phyloP scores from a whole-genome alignment of 2,113 vertebrate genomes.

The Myrmophylax atrothorax region DNA sequence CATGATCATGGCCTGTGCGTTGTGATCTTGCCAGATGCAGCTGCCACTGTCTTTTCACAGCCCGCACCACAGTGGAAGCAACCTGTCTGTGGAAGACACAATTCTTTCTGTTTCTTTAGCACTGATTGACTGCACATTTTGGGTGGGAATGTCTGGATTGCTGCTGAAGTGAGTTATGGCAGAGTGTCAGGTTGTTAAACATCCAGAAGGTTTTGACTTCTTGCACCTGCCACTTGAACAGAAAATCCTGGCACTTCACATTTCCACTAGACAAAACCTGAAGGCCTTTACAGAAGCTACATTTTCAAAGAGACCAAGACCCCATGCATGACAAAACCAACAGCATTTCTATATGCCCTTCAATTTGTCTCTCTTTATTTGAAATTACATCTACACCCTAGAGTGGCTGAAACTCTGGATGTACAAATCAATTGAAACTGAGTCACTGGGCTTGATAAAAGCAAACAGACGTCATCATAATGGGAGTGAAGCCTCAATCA shows the following conservation, averaged over 20 bases:
- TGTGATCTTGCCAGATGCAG: neutral
- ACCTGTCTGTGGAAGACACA: rapidly evolving
- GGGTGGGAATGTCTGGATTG: neutral
- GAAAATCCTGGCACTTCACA: neutral
- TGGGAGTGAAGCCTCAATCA: neutral
- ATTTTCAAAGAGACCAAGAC: neutral
- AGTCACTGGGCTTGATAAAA: slow-evolving; percentile 48
- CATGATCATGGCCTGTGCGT: neutral
- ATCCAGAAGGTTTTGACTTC: neutral
- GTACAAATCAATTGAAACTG: slow-evolving; percentile 29
- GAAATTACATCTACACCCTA: neutral
- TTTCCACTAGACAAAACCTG: neutral
- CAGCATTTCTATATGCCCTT: neutral
- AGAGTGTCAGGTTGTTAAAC: neutral
- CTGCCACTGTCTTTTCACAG: neutral
- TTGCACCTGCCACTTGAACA: neutral
- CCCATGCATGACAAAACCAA: neutral
- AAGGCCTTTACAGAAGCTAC: neutral
- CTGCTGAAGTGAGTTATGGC: neutral
- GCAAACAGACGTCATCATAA: slow-evolving; percentile 32
- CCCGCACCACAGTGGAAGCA: neutral
- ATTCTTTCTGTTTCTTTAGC: neutral
- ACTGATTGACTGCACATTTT: neutral
- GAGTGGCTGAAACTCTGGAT: neutral
- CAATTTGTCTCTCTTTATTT: neutral